These are phyloP conservation scores for Boloria selene DNA, from an alignment of 2,888 invertebrate species.

Conservation along the genomic window DNA sequence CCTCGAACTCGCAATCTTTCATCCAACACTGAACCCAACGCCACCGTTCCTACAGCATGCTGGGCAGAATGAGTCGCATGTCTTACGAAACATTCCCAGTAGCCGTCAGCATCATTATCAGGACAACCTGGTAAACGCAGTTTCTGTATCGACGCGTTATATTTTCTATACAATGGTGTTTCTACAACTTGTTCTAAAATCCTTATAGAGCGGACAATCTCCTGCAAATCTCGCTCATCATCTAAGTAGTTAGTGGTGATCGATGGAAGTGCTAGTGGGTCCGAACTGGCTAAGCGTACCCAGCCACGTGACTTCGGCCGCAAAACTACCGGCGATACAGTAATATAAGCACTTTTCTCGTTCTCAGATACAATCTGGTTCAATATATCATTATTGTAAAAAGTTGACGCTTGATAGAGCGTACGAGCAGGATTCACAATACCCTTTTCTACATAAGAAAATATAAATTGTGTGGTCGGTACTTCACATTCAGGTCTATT, in stretches of 20 bases:
- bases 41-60: no score
- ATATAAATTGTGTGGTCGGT: constrained; percentile 56
- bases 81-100: no score
- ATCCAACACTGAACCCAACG: no score
- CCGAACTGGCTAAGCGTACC: constrained; percentile 51
- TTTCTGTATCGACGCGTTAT: constrained; percentile 48
- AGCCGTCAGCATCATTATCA: no score
- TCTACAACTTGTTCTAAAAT: constrained; percentile 52
- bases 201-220: constrained; percentile 49
- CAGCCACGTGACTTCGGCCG: constrained; percentile 54
- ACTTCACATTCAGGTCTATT: constrained; percentile 51
- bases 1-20: no score
- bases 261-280: constrained; percentile 50
- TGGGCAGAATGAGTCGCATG: no score
- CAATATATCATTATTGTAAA: constrained; percentile 44
- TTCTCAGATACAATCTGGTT: constrained; percentile 51
- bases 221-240: constrained; percentile 52
- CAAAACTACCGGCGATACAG: constrained; percentile 52
- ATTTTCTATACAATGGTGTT: constrained; percentile 41
- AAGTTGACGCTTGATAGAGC: constrained; percentile 40
- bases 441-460: constrained; percentile 50
- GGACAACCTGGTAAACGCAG: constrained; percentile 22
- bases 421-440: constrained; percentile 38
- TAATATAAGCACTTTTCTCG: constrained; percentile 46
- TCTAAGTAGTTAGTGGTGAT: constrained; percentile 58